Evolutionary conservation across 30 jellyfish, hydroid and myxozoan species (phyloP), one percentile per base, ranked within the genome.

Genomic region (Hydractinia symbiolongicarpus): DNA sequence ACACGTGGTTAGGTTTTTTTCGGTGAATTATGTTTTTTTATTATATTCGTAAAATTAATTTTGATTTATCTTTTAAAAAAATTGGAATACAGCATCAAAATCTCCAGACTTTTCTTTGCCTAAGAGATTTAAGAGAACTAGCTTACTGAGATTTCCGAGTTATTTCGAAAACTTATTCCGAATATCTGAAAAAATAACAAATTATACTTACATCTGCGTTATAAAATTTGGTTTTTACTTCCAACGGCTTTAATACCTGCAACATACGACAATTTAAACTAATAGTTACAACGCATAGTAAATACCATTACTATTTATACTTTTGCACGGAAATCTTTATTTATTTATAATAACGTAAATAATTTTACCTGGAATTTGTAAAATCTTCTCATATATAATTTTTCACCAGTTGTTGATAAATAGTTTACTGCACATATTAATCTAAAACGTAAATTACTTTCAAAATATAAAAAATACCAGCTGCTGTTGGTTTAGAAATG

Each of bases 161-260:
- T 30, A 30, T 30, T 30, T 2, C 2, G 2, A 0, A 30, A 30
- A 30, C 2, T 30, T 30, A 30, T 30, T 30, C 44, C 2, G 44
- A 1, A 30, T 30, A 30, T 30, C 44, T 0, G 44, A 30, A 30
- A 2, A 30, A 30, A 30, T 30, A 30, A 30, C 2, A 77, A 77
- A 77, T 7, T 30, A 4, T 8, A 81, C 90, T 60, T 82, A 90
- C 97, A 71, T 85, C 81, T 11, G 62, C 95, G 72, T 76, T 86
- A 52, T 90, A 90, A 30, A 90, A 90, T 55, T 90, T 90, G 15
- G 97, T 90, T 82, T 90, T 90, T 58, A 90, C 97, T 83, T 90
- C 97, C 3, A 90, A 79, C 52, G 97, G 97, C 61, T 90, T 90
- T 83, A 90, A 76, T 20, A 90, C 97, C 97, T 90, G 20, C 6